Base-by-base conservation (phyloP, 1,140 invertebrate genomes). In the Rhyzopertha dominica region DNA sequence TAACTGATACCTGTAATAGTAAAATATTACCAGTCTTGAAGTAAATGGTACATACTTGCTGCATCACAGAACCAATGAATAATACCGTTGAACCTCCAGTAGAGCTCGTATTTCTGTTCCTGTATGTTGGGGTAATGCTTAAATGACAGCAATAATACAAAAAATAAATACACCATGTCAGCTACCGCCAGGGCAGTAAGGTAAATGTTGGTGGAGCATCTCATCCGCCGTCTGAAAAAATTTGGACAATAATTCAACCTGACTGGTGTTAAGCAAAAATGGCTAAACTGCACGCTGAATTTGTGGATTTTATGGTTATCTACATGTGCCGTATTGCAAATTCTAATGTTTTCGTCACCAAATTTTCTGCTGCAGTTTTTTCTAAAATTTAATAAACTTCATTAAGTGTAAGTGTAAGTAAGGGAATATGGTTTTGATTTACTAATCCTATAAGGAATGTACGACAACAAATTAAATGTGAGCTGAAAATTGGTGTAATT, bases 201-300 rank as follows among this genome's bases (percentile, higher is more conserved):
- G 65, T 87, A 87, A 50, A 77, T 72, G 66, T 87, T 86, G 26
- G 85, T 87, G 18, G 84, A 85, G 43, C 78, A 80, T 40, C 81
- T 68, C 85, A 88, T 87, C 22, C 78, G 74, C 52, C 81, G 74
- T 35, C 72, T 73, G 57, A 52, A 64, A 59, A 49, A 53, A 47
- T 49, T 9, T 43, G 16, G 24, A 35, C 19, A 32, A 42, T 26
- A 13, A 26, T 39, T 39, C n/a, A n/a, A n/a, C n/a, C n/a, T n/a
- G n/a, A n/a, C n/a, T n/a, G n/a, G n/a, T n/a, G n/a, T n/a, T n/a
- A n/a, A n/a, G n/a, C n/a, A n/a, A n/a, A n/a, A n/a, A n/a, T n/a
- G n/a, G n/a, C n/a, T 5, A 36, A 13, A 36, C 34, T 5, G 13
- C 8, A 19, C 34, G 5, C 17, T 19, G 22, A 19, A 5, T 36